Percentiles rank a stretch among this genome's conserved stretches.
Conservation (phyloP, 2,113 vertebrate species). For the Neoarius graeffei region DNA sequence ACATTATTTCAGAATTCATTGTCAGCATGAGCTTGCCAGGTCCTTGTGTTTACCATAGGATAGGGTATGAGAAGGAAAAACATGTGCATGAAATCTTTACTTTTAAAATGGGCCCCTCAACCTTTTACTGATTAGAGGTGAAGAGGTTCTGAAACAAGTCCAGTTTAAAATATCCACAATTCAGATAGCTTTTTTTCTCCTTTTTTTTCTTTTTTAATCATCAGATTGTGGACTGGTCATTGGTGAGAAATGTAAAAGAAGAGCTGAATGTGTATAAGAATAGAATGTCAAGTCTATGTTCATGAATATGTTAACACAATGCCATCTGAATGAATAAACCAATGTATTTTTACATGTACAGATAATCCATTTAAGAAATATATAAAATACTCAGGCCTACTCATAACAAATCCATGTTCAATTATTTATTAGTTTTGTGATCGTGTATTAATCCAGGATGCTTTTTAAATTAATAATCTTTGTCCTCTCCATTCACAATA, state of each 20-base stretch:
- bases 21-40: constrained; percentile 92
- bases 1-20: constrained; percentile 99
- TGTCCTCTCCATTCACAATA: not conserved
- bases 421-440: not conserved
- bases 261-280: not conserved
- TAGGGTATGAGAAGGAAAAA: constrained; percentile 64
- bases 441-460: not conserved
- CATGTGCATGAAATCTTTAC: constrained; percentile 36
- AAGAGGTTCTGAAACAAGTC: not conserved
- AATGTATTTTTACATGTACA: not conserved
- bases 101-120: not conserved
- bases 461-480: not conserved
- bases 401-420: not conserved
- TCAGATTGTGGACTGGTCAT: not conserved
- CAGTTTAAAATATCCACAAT: not conserved
- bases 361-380: not conserved
- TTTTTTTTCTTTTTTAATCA: not conserved
- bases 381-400: not conserved
- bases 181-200: not conserved
- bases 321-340: not conserved
- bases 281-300: not conserved
- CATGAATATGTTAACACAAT: not conserved
- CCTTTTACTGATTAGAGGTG: not conserved
- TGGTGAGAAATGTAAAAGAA: not conserved
- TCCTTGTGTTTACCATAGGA: constrained; percentile 82